Evolutionary conservation across 2,888 invertebrate genomes (phyloP), one percentile per base, ranked within the genome.

Genomic region (Macaria notata): DNA sequence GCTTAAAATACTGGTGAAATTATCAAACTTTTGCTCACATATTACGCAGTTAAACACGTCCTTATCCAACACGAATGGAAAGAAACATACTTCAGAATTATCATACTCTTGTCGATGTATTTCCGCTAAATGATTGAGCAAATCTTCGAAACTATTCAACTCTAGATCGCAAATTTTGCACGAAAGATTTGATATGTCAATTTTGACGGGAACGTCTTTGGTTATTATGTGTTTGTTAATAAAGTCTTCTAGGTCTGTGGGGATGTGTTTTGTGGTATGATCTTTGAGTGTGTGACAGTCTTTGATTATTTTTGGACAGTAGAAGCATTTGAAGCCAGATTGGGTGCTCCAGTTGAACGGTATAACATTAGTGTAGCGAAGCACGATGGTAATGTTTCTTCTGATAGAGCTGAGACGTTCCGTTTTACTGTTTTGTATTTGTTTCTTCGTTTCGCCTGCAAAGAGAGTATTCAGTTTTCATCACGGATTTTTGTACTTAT

Each of bases 331-430:
- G 64, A 75, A 86, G 0, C 86, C 86, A 56, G 84, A 85, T 56
- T 75, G 78, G 0, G 85, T 84, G 48, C 78, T 81, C 86, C 88
- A 88, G 47, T 75, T 76, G 69, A 88, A 88, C 0, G 87, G 88
- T 0, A 79, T 54, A 5, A 83, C 76, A 53, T 75, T 79, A 5
- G 85, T 80, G 60, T 83, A 85, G 52, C 73, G 77, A 0, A 88
- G 82, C 39, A 87, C 64, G 46, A 66, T 64, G 50, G 72, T 63
- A 3, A 88, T 73, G 61, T 88, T 88, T 61, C 69, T 73, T 59
- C 87, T 66, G 36, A 82, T 69, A 54, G 63, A 73, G 62, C 59
- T 54, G 33, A 87, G 81, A 3, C 81, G 80, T 64, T 79, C 76
- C 69, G 75, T 64, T 66, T 74, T 76, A n/a, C 63, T 76, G 9